Percentiles rank a stretch among this genome's conserved stretches.
Evolutionary conservation across 2,888 invertebrate species (phyloP).

Genomic region (Drosophila siamana): DNA sequence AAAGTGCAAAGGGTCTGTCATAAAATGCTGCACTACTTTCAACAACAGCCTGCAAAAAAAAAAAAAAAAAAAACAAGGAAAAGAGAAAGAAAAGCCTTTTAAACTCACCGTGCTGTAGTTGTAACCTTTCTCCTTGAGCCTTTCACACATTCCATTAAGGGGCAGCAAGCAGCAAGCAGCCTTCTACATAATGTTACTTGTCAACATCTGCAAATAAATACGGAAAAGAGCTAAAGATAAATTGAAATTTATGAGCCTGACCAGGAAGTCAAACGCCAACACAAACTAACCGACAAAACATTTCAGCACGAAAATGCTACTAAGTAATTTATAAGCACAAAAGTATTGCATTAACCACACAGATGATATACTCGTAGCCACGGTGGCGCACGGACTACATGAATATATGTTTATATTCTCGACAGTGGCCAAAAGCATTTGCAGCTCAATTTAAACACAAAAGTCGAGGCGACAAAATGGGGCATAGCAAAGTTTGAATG

Average conservation of each 20-base stretch:
- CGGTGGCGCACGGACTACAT: slow-evolving; percentile 18
- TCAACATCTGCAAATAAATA: slow-evolving; percentile 73
- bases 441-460: slow-evolving; percentile 31
- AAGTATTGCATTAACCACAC: slow-evolving; percentile 49
- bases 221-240: slow-evolving; percentile 58
- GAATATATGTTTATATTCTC: slow-evolving; percentile 22
- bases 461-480: not conserved
- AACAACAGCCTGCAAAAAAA: slow-evolving; percentile 8
- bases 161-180: too few species aligned
- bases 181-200: slow-evolving; percentile 59
- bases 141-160: slow-evolving; percentile 55
- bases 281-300: slow-evolving; percentile 53
- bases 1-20: slow-evolving; percentile 46
- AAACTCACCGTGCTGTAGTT: slow-evolving; percentile 30
- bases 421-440: slow-evolving; percentile 14
- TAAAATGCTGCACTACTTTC: slow-evolving; percentile 54
- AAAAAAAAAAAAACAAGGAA: not conserved
- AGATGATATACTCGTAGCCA: slow-evolving; percentile 47
- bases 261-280: slow-evolving; percentile 58
- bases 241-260: slow-evolving; percentile 71
- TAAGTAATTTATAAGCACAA: slow-evolving; percentile 69
- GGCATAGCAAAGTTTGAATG: slow-evolving; percentile 9
- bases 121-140: slow-evolving; percentile 36
- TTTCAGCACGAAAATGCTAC: slow-evolving; percentile 63
- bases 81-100: slow-evolving; percentile 27